Base-by-base conservation (phyloP, 2,888 invertebrate genomes). In the Cantharis lateralis region DNA sequence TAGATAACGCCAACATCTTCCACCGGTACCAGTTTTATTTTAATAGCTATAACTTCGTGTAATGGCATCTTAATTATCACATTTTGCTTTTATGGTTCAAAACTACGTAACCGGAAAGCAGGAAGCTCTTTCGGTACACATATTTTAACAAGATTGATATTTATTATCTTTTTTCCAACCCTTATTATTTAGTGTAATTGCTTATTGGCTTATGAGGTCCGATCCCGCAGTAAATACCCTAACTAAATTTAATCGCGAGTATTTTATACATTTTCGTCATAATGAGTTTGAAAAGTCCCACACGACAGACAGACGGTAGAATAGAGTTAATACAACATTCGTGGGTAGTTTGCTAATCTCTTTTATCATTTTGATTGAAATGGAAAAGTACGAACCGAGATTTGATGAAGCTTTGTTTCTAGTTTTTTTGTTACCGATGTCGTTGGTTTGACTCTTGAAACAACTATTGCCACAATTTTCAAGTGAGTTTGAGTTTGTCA, bases 61-160 rank as follows among this genome's bases (percentile, higher is more conserved):
- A 80, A 82, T 79, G 79, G 79, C 79, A 74, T 76, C 77, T 77
- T 81, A 81, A 82, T 82, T 82, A 82, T 81, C 81, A 80, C 82
- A 79, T 81, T 79, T 80, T 75, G 76, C 76, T 78, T 82, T 81
- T 81, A 80, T 76, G 80, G 75, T 68, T 69, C 64, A 74, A 26
- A 74, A 24, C 69, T 74, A 71, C 71, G 71, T 68, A 68, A 62
- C 70, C 73, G 68, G 73, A 70, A 69, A 76, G 63, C 66, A 64
- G 73, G 72, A 73, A 76, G 66, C 70, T 32, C 62, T 15, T 32
- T 28, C 70, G 64, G 66, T 62, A 64, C 48, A 61, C 69, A 70
- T 68, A 68, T 62, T 70, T 71, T 72, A 66, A 63, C 71, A 26
- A 71, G 74, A 71, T 77, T 74, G 71, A 77, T 77, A 77, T 74